A percentile compares a stretch with the other conserved stretches of the same genome.
phyloP scores from a whole-genome alignment of 2,113 vertebrate species.

The Tenrec ecaudatus region DNA sequence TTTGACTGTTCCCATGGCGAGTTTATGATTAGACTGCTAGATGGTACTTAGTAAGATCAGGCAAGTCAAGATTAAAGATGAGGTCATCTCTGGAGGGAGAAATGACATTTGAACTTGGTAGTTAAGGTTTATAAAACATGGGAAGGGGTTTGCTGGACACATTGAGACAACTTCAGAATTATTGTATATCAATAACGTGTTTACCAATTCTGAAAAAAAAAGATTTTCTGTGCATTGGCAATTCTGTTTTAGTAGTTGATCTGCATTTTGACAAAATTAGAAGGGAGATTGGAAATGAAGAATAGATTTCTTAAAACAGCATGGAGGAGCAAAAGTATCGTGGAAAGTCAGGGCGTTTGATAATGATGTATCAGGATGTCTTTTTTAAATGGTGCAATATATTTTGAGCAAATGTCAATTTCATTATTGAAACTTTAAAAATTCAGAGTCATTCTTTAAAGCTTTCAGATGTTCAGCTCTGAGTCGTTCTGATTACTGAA shows the following conservation, averaged over 20 bases:
- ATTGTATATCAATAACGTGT: background rate
- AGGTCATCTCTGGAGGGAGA: slow-evolving; percentile 5
- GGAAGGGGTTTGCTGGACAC: background rate
- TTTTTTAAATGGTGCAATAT: slow-evolving; percentile 65
- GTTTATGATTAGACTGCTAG: slow-evolving; percentile 20
- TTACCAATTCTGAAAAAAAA: background rate
- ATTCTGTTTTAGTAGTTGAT: background rate
- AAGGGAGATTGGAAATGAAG: slow-evolving; percentile 27
- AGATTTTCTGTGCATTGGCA: background rate
- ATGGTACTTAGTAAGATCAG: background rate
- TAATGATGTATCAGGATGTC: slow-evolving; percentile 63
- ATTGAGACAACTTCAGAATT: slow-evolving; percentile 17
- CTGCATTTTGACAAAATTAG: slow-evolving; percentile 42
- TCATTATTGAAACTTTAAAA: slow-evolving; percentile 75
- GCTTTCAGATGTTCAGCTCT: slow-evolving; percentile 59
- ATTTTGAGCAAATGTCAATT: slow-evolving; percentile 82
- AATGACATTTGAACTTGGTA: slow-evolving; percentile 27
- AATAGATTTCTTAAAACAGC: background rate
- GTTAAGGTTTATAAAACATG: slow-evolving; percentile 32
- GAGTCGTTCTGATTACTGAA: slow-evolving; percentile 58
- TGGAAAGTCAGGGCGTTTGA: slow-evolving; percentile 33
- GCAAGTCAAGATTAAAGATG: background rate
- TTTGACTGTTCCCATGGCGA: background rate
- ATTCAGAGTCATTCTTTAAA: slow-evolving; percentile 74
- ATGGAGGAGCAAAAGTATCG: background rate